Evolutionary conservation across 2,888 invertebrate genomes (phyloP), one percentile per base, ranked within the genome.

Genomic region (Nomada lathburiana): DNA sequence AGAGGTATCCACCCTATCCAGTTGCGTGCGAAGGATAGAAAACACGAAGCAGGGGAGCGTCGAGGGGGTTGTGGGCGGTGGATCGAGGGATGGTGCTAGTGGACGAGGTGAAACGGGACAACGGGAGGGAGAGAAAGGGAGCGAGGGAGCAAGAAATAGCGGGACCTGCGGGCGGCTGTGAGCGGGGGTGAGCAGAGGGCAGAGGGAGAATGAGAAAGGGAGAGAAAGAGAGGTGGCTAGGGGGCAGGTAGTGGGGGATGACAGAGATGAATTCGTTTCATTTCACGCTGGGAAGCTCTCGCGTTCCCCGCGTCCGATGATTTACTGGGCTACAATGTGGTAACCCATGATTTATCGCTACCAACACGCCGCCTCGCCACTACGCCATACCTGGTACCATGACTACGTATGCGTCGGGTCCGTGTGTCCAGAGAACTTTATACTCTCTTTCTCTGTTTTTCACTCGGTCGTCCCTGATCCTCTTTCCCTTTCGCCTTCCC

Each of bases 291-390:
- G 93, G 93, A 93, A 93, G 94, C 94, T 94, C 94, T 94, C 93
- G 92, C 93, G 92, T 92, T 93, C 93, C 93, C 93, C 92, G 93
- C 93, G 93, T 94, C 93, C 93, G 95, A 95, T 95, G 95, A 95
- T 95, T 95, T 95, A 95, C 95, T 94, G 95, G 95, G 95, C 95
- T 95, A 95, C 95, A 95, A 95, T 95, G 95, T 95, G 95, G 95
- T 95, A 95, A 95, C 95, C 95, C 95, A 95, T 95, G 95, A 95
- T 95, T 95, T 95, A 95, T 95, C 91, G 94, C 94, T 94, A 95
- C 95, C 95, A 95, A 95, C 95, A 95, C 95, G 95, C 94, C 94
- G 94, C 94, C 94, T 94, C 94, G 94, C 94, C 94, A 94, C 93
- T 91, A 92, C 93, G 92, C 93, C 92, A 92, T 93, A 93, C 93